Evolutionary conservation across 2,113 vertebrate species (phyloP), one percentile per base, ranked within the genome.

Genomic region (Leuciscus idus): DNA sequence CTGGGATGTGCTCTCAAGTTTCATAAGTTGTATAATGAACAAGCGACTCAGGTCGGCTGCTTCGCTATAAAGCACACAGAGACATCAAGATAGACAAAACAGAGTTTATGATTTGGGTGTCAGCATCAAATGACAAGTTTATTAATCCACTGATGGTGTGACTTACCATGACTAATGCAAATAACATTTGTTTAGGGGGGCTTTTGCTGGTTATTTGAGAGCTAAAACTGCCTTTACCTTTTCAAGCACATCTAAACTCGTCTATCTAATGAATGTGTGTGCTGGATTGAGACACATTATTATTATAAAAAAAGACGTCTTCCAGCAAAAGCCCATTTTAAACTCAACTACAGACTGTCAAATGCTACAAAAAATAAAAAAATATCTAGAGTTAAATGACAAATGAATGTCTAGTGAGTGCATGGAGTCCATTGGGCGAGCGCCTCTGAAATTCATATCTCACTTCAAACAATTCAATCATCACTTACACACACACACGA

Each of bases 11-110:
- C 98, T 98, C 97, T 99, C 98, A 99, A 98, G 96, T 98, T 98
- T 99, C 98, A 98, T 97, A 97, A 99, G 98, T 96, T 97, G 98
- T 98, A 98, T 98, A 98, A 99, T 98, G 97, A 98, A 98, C 98
- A 99, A 99, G 94, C 97, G 97, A 99, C 97, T 98, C 97, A 94
- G 96, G 98, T 96, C 97, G 97, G 96, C 97, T 97, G 98, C 98
- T 99, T 98, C 98, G 98, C 98, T 99, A 99, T 95, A 99, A 99
- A 99, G 97, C 98, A 99, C 98, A 99, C 97, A 99, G 96, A 97
- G 96, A 99, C 98, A 99, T 99, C 97, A 98, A 98, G 97, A 99
- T 99, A 99, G 97, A 99, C 96, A 99, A 98, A 97, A 99, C 96
- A 99, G 97, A 98, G 97, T 97, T 99, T 93, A 95, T 97, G 97